Base-by-base conservation (phyloP, 1,140 invertebrate genomes). In the Eriocheir sinensis region DNA sequence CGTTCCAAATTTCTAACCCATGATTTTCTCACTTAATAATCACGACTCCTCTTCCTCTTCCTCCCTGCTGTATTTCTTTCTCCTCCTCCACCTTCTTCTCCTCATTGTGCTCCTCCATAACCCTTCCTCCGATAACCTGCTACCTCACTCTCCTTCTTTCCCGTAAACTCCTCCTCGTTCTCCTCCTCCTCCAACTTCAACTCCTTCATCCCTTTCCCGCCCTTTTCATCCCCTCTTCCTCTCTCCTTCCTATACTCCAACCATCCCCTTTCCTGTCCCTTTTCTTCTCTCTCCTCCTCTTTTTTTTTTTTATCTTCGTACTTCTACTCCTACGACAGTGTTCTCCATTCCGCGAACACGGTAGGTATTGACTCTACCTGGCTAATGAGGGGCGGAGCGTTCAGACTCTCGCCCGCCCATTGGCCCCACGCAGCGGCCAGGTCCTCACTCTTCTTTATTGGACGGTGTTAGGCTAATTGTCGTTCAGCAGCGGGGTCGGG, bases 301-400 rank as follows among this genome's bases (percentile, higher is more conserved):
- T 12, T 3, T n/a, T 3, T n/a, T 12, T 72, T 9, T 0, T 48
- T 34, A 72, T 32, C 89, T 3, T 3, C 40, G 27, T 17, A n/a
- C n/a, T 30, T 41, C 34, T 12, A 27, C 48, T 27, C 53, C 48
- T 21, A 44, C 89, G 21, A 34, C 48, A 72, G 27, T 21, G 60
- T 72, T 72, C 30, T 27, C 48, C 34, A 48, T 48, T 44, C 27
- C 88, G 89, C 89, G n/a, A 90, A 72, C 89, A 90, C 27, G 89
- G 53, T 53, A 72, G 89, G 89, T 90, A 90, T 90, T 90, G 89
- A 90, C 89, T 72, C 89, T 72, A 27, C 32, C 89, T 72, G 53
- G 89, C 89, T 90, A 90, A 90, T 90, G 89, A 90, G 89, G 48
- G 89, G 89, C 89, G 89, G 89, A 72, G 89, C 89, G 34, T 36